Evolutionary conservation across 2,888 invertebrate genomes (phyloP).

Genomic region (Calameuta pallipes): DNA sequence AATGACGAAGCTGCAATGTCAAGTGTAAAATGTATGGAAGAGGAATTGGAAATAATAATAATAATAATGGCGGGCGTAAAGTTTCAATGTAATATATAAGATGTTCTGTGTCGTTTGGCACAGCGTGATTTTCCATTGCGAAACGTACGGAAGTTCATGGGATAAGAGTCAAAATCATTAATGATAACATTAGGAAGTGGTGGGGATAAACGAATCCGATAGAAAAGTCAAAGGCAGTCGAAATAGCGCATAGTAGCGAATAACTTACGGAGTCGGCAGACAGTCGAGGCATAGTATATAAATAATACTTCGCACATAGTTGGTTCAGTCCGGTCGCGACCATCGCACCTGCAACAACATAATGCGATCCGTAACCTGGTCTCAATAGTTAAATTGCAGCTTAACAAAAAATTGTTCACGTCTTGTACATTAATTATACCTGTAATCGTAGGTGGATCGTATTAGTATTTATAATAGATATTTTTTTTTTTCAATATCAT

Average conservation of each 20-base stretch:
- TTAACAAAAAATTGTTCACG: not conserved
- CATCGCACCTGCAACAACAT: constrained; percentile 57
- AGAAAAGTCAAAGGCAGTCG: not conserved
- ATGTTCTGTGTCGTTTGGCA: not conserved
- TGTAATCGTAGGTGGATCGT: not conserved
- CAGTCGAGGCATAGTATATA: constrained; percentile 44
- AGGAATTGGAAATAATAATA: not conserved
- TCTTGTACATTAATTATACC: not conserved
- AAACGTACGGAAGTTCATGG: not conserved
- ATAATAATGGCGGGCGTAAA: not conserved
- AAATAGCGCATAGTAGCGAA: not conserved
- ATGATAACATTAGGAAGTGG: not conserved
- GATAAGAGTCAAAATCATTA: not conserved
- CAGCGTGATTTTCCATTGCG: not conserved
- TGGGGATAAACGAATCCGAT: not conserved
- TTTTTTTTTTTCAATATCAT: no score
- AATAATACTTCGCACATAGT: constrained; percentile 60
- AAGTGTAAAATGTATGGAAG: no score
- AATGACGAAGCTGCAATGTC: no score
- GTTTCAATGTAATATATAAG: not conserved
- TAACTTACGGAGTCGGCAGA: not conserved
- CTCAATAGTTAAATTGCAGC: not conserved
- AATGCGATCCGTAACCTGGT: constrained; percentile 20
- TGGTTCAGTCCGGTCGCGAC: constrained; percentile 60
- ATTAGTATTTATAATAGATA: not conserved